These are phyloP conservation scores for Lipotes vexillifer DNA, from an alignment of 2,113 vertebrate genomes.

Conservation along the genomic window DNA sequence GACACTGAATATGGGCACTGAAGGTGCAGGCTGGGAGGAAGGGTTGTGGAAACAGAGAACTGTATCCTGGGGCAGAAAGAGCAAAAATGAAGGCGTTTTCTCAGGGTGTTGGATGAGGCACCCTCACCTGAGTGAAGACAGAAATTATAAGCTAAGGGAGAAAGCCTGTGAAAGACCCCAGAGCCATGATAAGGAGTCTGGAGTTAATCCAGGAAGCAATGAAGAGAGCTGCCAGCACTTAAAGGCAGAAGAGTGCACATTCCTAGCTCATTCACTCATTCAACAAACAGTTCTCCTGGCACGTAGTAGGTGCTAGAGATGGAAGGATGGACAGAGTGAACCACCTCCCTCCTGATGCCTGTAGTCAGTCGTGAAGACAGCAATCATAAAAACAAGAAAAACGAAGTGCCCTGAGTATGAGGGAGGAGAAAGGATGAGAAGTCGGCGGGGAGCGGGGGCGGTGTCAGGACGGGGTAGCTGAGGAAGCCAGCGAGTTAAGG, in stretches of 20 bases:
- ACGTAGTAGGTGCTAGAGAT: neutral
- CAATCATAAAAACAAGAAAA: neutral
- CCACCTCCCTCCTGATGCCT: neutral
- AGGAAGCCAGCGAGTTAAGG: neutral
- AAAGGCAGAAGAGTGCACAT: neutral
- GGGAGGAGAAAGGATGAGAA: neutral
- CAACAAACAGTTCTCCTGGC: neutral
- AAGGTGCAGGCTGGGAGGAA: neutral
- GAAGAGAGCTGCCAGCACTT: rapidly evolving
- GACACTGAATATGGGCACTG: neutral
- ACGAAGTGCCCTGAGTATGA: neutral
- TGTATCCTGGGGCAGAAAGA: neutral
- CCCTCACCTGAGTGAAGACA: neutral
- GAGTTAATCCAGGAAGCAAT: neutral
- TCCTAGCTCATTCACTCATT: neutral
- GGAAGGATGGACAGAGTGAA: neutral
- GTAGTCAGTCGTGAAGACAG: neutral
- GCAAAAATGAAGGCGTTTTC: neutral
- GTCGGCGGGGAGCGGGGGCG: rapidly evolving
- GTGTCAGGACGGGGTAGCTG: neutral
- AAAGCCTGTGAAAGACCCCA: neutral
- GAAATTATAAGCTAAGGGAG: neutral
- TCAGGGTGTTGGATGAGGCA: neutral
- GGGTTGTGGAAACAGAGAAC: neutral
- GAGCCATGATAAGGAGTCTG: neutral